Percentiles rank a stretch among this genome's conserved stretches.
Conservation (phyloP, 2,888 invertebrate genomes). For the Ochlodes sylvanus region DNA sequence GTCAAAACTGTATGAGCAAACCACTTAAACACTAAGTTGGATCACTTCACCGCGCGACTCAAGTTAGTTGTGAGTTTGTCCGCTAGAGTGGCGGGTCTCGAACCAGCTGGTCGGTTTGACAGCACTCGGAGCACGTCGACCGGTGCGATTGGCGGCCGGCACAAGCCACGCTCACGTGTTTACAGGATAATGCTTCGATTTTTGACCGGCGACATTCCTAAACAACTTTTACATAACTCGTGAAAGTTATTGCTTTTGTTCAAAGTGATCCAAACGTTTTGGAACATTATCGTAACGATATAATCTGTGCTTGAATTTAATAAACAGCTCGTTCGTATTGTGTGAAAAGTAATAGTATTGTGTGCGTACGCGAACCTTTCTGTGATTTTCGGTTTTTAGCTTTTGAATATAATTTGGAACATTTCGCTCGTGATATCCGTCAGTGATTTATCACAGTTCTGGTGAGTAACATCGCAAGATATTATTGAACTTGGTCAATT, state of each 20-base stretch:
- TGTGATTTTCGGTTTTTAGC: slow-evolving; percentile 72
- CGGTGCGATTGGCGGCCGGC: slow-evolving; percentile 60
- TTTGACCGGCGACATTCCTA: slow-evolving; percentile 63
- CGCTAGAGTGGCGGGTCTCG: slow-evolving; percentile 74
- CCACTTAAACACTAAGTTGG: slow-evolving; percentile 49
- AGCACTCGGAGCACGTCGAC: slow-evolving; percentile 65
- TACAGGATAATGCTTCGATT: slow-evolving; percentile 59
- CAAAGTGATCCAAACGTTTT: slow-evolving; percentile 40
- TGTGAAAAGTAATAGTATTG: slow-evolving; percentile 71
- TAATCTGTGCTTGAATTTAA: slow-evolving; percentile 58
- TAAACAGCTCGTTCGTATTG: slow-evolving; percentile 59
- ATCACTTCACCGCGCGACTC: slow-evolving; percentile 51
- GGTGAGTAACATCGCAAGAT: slow-evolving; percentile 31
- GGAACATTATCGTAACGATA: slow-evolving; percentile 44
- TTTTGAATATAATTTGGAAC: slow-evolving; percentile 53
- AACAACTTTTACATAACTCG: slow-evolving; percentile 63
- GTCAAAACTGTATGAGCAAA: slow-evolving; percentile 8
- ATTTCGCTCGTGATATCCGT: slow-evolving; percentile 30
- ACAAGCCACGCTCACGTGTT: slow-evolving; percentile 67
- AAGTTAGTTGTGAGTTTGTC: slow-evolving; percentile 72
- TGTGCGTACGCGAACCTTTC: slow-evolving; percentile 67
- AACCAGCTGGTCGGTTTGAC: slow-evolving; percentile 71
- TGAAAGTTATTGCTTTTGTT: slow-evolving; percentile 53
- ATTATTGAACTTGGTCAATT: slow-evolving; percentile 26
- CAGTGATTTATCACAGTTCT: slow-evolving; percentile 26